Evolutionary conservation across 2,797 vertebrate species (phyloP).

Genomic region (Micromesistius poutassou): DNA sequence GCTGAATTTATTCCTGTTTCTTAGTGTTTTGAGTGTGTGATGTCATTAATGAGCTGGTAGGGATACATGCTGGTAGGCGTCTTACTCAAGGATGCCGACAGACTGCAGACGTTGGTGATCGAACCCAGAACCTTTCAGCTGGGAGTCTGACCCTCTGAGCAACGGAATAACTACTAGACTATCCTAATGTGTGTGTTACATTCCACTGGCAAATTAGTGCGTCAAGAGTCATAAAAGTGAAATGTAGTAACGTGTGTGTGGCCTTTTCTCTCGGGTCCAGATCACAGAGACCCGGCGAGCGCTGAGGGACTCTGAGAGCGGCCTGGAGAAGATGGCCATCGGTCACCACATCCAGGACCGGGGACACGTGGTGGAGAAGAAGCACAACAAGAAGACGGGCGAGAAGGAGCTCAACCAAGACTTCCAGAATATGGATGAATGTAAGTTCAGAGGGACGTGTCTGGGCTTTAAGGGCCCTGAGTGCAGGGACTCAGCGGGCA

Average conservation of each 20-base stretch:
- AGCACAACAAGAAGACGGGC: slow-evolving; percentile 85
- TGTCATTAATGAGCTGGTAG: not conserved
- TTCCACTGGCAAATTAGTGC: not conserved
- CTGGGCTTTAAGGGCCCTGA: too few species aligned
- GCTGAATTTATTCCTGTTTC: not conserved
- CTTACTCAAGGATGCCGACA: not conserved
- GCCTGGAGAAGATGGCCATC: slow-evolving; percentile 86
- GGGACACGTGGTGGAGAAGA: slow-evolving; percentile 85
- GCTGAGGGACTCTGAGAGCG: slow-evolving; percentile 87
- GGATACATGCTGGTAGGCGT: not conserved
- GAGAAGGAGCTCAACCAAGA: slow-evolving; percentile 89
- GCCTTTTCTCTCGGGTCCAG: slow-evolving; percentile 55
- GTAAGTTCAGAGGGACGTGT: slow-evolving; percentile 64
- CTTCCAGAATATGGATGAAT: slow-evolving; percentile 91
- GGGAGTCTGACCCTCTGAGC: not conserved
- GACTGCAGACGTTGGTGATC: not conserved
- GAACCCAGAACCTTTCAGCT: not conserved
- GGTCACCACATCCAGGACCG: slow-evolving; percentile 91
- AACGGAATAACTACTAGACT: not conserved
- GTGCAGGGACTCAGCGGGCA: not conserved
- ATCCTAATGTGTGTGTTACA: not conserved
- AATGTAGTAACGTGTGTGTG: not conserved
- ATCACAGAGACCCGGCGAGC: slow-evolving; percentile 85
- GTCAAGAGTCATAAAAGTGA: not conserved
- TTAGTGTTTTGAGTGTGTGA: not conserved